Evolutionary conservation across 2,113 vertebrate genomes (phyloP).

Genomic region (Neodontobutis hainanensis): DNA sequence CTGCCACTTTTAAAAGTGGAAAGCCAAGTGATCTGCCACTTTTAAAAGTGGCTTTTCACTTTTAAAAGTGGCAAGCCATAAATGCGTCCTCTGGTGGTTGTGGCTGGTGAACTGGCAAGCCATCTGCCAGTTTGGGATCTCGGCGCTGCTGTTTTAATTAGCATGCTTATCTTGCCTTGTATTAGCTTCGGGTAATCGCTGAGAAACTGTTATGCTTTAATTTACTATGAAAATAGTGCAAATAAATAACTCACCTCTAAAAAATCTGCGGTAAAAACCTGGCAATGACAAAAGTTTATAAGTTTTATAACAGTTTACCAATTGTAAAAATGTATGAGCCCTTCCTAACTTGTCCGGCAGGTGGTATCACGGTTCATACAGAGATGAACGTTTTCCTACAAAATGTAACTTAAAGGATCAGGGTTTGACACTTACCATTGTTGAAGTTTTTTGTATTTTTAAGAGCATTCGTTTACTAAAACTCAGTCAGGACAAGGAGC

Average conservation of each 20-base stretch:
- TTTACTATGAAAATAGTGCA: too few relatives aligned
- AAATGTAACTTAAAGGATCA: background rate
- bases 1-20: too few relatives aligned
- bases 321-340: background rate
- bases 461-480: background rate
- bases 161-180: too few relatives aligned
- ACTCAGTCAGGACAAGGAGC: background rate
- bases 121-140: too few relatives aligned
- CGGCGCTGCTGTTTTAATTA: too few relatives aligned
- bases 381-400: background rate
- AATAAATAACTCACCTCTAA: conserved; percentile 40
- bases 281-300: background rate
- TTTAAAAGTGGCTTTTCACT: too few relatives aligned
- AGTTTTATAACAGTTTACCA: background rate
- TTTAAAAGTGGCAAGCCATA: too few relatives aligned
- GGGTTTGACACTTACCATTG: conserved; percentile 52
- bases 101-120: too few relatives aligned
- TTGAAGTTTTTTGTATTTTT: background rate
- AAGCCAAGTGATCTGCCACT: too few relatives aligned
- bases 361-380: conserved; percentile 1
- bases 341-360: conserved; percentile 17
- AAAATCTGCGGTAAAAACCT: conserved; percentile 10
- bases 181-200: too few relatives aligned
- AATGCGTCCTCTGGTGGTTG: too few relatives aligned
- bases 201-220: too few relatives aligned